Conservation (phyloP, 2,888 invertebrate species). For the Lissonota sp. region DNA sequence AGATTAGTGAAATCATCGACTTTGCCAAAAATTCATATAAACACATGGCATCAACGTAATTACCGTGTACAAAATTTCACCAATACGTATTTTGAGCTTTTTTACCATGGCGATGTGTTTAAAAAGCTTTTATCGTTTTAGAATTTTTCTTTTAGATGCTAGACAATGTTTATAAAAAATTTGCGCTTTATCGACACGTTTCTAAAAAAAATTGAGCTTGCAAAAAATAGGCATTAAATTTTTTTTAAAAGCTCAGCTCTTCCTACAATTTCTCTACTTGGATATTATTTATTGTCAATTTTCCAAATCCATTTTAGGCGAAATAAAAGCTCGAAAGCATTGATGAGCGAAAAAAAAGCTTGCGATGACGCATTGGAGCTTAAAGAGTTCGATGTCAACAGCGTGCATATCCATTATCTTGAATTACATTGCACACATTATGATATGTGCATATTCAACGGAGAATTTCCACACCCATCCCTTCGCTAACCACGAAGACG, state of each 20-base stretch:
- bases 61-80: constrained; percentile 43
- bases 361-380: neutral
- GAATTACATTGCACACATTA: neutral
- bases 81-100: neutral
- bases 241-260: too few relatives aligned
- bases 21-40: constrained; percentile 55
- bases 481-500: constrained; percentile 11
- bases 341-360: neutral
- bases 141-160: neutral
- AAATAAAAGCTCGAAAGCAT: neutral
- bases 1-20: constrained; percentile 26
- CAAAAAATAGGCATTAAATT: too few relatives aligned
- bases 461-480: constrained; percentile 4
- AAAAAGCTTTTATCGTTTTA: neutral
- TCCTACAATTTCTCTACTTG: too few relatives aligned
- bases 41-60: constrained; percentile 57
- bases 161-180: constrained; percentile 11
- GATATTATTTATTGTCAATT: too few relatives aligned
- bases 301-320: too few relatives aligned
- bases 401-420: constrained; percentile 3
- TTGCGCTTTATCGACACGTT: constrained; percentile 20
- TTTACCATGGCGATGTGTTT: neutral
- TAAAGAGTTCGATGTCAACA: neutral
- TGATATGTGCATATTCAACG: neutral
- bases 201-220: constrained; percentile 2